These are phyloP conservation scores for Seira musarum DNA, from an alignment of 2,888 invertebrate species.

Conservation along the genomic window DNA sequence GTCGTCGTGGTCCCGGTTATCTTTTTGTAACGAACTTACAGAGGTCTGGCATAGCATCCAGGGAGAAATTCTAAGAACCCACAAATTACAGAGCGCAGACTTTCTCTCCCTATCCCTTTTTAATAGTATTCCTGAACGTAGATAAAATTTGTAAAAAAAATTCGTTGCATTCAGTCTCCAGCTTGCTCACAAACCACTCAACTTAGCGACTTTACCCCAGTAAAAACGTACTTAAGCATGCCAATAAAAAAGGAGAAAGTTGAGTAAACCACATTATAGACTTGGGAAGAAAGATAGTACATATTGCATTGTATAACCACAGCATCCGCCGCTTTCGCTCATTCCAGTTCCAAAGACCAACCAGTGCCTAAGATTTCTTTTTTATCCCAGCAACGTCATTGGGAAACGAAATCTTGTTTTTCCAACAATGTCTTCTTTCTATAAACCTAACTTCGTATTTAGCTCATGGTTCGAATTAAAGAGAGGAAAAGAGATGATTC, in stretches of 20 bases:
- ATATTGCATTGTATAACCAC: slow-evolving; percentile 15
- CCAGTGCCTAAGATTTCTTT: slow-evolving; percentile 9
- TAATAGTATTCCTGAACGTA: neutral
- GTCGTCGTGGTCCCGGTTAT: slow-evolving; percentile 28
- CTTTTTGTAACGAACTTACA: slow-evolving; percentile 5
- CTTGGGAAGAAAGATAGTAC: slow-evolving; percentile 13
- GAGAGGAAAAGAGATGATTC: slow-evolving; percentile 8
- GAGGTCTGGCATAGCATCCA: neutral
- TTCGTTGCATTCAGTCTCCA: neutral
- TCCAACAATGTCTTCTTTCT: slow-evolving; percentile 24
- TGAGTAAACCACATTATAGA: slow-evolving; percentile 37
- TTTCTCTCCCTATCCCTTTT: neutral
- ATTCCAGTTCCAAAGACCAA: neutral
- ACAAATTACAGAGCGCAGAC: slow-evolving; percentile 25
- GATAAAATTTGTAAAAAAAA: neutral
- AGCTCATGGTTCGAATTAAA: slow-evolving; percentile 28
- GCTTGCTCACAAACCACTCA: slow-evolving; percentile 1
- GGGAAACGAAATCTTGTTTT: slow-evolving; percentile 24
- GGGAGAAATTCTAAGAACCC: slow-evolving; percentile 24
- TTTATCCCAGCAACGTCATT: neutral
- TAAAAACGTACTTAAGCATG: slow-evolving; percentile 31
- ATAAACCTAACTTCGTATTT: slow-evolving; percentile 31
- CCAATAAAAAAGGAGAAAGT: slow-evolving; percentile 39
- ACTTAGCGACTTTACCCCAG: slow-evolving; percentile 7
- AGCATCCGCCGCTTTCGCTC: slow-evolving; percentile 18